Conservation (phyloP, 1,140 invertebrate species). For the Drosophila lini region DNA sequence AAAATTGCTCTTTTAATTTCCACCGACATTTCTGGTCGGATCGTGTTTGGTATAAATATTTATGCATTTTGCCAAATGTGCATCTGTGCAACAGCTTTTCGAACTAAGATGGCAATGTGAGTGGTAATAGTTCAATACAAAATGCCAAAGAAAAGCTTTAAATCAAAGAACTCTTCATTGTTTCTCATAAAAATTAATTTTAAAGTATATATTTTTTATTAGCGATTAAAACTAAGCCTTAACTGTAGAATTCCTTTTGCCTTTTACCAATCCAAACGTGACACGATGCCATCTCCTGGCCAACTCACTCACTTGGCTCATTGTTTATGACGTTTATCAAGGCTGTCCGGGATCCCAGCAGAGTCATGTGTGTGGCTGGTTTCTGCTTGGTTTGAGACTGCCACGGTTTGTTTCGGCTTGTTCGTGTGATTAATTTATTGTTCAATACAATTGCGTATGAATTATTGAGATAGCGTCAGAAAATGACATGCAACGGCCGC, state of each 20-base stretch:
- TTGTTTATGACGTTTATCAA: conserved; percentile 54
- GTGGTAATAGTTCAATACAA: neutral
- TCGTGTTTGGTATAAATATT: conserved; percentile 46
- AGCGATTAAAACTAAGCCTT: neutral
- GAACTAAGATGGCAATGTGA: conserved; percentile 26
- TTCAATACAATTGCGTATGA: conserved; percentile 81
- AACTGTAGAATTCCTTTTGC: neutral
- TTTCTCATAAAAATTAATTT: neutral
- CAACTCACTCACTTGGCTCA: conserved; percentile 31
- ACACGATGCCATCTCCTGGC: conserved; percentile 12
- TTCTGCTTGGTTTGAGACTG: conserved; percentile 4
- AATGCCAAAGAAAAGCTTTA: neutral
- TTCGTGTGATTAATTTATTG: conserved; percentile 81
- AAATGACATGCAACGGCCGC: conserved; percentile 76
- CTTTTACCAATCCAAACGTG: conserved; percentile 1
- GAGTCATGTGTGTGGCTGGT: conserved; percentile 41
- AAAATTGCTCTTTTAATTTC: conserved; percentile 58
- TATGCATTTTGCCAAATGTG: conserved; percentile 44
- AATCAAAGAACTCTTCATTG: too few relatives aligned
- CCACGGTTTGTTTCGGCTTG: conserved; percentile 48
- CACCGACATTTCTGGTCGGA: conserved; percentile 41
- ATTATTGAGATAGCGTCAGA: conserved; percentile 79
- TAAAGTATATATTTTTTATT: neutral
- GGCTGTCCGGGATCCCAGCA: conserved; percentile 22
- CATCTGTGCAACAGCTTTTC: conserved; percentile 20